A percentile compares a stretch with the other conserved stretches of the same genome.
phyloP scores from a whole-genome alignment of 2,888 invertebrate genomes.

The Coelogynopora nodosa region DNA sequence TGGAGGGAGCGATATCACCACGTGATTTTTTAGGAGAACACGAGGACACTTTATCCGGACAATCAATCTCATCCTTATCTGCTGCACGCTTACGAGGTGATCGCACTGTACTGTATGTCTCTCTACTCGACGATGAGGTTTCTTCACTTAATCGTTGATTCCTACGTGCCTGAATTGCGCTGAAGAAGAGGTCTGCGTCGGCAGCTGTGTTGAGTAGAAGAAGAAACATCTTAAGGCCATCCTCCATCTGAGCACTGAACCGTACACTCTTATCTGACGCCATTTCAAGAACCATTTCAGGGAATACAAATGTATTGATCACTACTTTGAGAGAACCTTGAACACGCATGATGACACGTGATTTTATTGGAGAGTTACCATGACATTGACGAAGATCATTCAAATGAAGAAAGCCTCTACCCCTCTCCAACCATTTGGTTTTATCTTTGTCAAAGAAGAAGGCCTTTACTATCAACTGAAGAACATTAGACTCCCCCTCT shows the following conservation, averaged over 20 bases:
- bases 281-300: neutral
- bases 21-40: neutral
- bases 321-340: constrained; percentile 8
- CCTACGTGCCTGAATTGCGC: neutral
- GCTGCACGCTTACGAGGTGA: neutral
- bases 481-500: constrained; percentile 3
- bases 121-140: neutral
- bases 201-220: neutral
- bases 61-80: neutral
- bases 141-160: neutral
- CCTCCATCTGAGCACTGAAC: neutral
- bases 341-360: neutral
- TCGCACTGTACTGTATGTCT: neutral
- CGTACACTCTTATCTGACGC: neutral
- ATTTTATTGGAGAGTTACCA: neutral
- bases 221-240: neutral
- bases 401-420: neutral
- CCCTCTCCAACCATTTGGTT: neutral
- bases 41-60: neutral
- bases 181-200: neutral
- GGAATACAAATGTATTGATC: neutral
- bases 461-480: neutral
- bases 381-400: neutral
- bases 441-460: neutral
- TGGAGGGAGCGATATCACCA: neutral